A percentile compares a stretch with the other conserved stretches of the same genome.
Conservation (phyloP, 2,888 invertebrate species). For the Pterostichus niger region DNA sequence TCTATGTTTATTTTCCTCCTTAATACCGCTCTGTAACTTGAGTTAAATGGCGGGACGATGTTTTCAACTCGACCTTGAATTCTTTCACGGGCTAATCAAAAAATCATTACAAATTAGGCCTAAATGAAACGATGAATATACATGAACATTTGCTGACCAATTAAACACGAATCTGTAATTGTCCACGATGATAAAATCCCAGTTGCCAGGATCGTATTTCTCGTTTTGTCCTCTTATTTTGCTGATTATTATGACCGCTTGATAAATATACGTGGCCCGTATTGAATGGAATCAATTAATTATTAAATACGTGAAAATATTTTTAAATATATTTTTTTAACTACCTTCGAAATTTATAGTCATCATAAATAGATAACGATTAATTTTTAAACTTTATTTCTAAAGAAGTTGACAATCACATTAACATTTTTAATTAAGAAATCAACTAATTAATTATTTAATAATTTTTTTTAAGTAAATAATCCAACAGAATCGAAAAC, state of each 20-base stretch:
- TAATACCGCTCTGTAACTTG: neutral
- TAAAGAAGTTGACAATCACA: slow-evolving; percentile 27
- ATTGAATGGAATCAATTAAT: slow-evolving; percentile 39
- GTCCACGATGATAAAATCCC: slow-evolving; percentile 53
- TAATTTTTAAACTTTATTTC: slow-evolving; percentile 39
- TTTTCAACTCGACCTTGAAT: slow-evolving; percentile 26
- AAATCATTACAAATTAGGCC: slow-evolving; percentile 65
- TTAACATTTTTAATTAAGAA: slow-evolving; percentile 36
- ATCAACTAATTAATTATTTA: slow-evolving; percentile 7
- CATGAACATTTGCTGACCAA: slow-evolving; percentile 63
- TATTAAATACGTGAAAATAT: slow-evolving; percentile 47
- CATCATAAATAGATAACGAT: neutral
- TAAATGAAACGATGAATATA: slow-evolving; percentile 62
- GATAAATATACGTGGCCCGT: slow-evolving; percentile 9
- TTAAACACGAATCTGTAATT: slow-evolving; percentile 66
- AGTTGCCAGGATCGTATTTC: slow-evolving; percentile 21
- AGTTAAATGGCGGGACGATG: neutral
- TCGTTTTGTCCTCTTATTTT: slow-evolving; percentile 44
- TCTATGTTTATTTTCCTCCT: neutral
- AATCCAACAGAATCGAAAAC: too few species aligned
- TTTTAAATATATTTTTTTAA: neutral
- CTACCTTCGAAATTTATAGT: neutral
- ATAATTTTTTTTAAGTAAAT: too few species aligned
- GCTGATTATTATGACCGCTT: slow-evolving; percentile 41
- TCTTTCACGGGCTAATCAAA: slow-evolving; percentile 42